These are phyloP conservation scores for Patiria pectinifera DNA, from an alignment of 53 echinoderm and acorn worm genomes.

Conservation along the genomic window DNA sequence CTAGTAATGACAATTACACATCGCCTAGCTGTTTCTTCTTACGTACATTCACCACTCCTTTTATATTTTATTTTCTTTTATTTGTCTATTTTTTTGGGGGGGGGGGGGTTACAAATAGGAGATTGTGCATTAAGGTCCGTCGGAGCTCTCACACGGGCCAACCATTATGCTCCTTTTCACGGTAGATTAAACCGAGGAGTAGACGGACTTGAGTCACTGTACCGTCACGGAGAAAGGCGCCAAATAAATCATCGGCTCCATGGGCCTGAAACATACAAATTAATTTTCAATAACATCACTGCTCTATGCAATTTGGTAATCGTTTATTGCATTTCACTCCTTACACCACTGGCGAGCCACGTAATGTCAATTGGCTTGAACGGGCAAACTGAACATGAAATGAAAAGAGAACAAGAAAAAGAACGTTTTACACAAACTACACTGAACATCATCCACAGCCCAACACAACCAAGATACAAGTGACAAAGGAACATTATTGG, in stretches of 20 bases:
- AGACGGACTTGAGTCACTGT: not conserved
- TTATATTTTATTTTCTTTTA: not conserved
- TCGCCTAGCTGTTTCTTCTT: slow-evolving; percentile 7
- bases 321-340: not conserved
- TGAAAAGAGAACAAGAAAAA: not conserved
- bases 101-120: not conserved
- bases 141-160: not conserved
- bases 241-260: slow-evolving; percentile 1
- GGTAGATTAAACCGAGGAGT: slow-evolving; percentile 37
- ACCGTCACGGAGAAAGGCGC: not conserved
- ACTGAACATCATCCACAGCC: no score
- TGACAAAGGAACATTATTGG: no score
- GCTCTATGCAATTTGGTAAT: slow-evolving; percentile 25
- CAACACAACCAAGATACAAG: no score
- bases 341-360: not conserved
- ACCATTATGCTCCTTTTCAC: slow-evolving; percentile 26
- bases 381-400: not conserved
- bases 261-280: slow-evolving; percentile 3
- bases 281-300: slow-evolving; percentile 32
- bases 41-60: not conserved
- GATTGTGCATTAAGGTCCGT: not conserved
- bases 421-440: no score
- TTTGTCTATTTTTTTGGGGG: not conserved
- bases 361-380: not conserved
- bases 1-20: slow-evolving; percentile 52